Evolutionary conservation across 2,797 vertebrate genomes (phyloP).

Genomic region (Parotocinclus haroldoi): DNA sequence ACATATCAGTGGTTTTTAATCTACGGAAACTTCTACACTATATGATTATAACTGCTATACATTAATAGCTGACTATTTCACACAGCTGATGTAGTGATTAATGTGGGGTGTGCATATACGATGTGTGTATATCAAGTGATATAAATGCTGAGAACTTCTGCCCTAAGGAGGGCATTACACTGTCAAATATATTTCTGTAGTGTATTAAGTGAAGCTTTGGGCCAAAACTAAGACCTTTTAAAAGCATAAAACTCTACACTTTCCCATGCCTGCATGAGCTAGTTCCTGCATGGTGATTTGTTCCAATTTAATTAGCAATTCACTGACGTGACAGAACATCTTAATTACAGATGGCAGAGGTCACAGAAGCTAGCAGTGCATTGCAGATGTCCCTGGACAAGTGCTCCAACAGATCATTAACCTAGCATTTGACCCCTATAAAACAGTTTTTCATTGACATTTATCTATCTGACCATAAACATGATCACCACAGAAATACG

Average conservation of each 20-base stretch:
- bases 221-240: no score
- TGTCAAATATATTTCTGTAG: no score
- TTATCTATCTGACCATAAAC: constrained; percentile 57
- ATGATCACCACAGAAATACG: constrained; percentile 30
- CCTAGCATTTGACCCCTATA: constrained; percentile 67
- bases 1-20: no score
- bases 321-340: constrained; percentile 65
- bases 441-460: constrained; percentile 62
- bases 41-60: no score
- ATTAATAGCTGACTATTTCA: no score
- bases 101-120: no score
- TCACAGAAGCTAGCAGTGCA: constrained; percentile 56
- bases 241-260: constrained; percentile 13
- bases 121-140: no score
- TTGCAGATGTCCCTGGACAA: constrained; percentile 38
- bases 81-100: no score
- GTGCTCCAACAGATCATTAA: constrained; percentile 58
- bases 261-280: constrained; percentile 51
- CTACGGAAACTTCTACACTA: no score
- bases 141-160: no score
- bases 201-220: no score
- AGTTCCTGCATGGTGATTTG: constrained; percentile 54
- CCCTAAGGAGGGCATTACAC: no score
- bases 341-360: constrained; percentile 72
- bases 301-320: constrained; percentile 74